Evolutionary conservation across 2,888 invertebrate genomes (phyloP).

Genomic region (Nipponacmea schrenckii): DNA sequence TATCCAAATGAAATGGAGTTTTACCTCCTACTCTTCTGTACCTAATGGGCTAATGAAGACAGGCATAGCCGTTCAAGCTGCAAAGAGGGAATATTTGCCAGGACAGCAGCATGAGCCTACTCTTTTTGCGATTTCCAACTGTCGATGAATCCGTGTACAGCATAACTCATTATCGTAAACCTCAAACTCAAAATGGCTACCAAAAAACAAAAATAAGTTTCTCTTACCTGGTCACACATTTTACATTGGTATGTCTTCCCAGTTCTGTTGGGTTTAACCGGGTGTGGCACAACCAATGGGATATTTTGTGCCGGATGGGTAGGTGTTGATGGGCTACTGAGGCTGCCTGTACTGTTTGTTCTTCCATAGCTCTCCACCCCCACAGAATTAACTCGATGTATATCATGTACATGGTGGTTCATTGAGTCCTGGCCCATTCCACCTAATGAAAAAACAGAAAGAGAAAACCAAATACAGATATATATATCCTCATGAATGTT

Average conservation of each 20-base stretch:
- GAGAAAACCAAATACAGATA: conserved; percentile 6
- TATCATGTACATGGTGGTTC: conserved; percentile 41
- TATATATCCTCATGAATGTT: not conserved
- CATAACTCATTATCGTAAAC: too few relatives aligned
- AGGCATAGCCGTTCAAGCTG: too few relatives aligned
- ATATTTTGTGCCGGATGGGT: conserved; percentile 46
- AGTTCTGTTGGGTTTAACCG: conserved; percentile 54
- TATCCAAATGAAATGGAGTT: not conserved
- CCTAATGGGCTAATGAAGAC: too few relatives aligned
- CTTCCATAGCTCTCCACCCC: conserved; percentile 54
- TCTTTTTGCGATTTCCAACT: too few relatives aligned
- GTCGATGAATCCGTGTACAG: too few relatives aligned
- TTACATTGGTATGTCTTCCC: conserved; percentile 61
- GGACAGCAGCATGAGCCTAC: too few relatives aligned
- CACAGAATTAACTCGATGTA: conserved; percentile 50
- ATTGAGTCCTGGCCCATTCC: conserved; percentile 28
- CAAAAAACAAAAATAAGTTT: not conserved
- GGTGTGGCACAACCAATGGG: conserved; percentile 60
- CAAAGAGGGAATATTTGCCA: too few relatives aligned
- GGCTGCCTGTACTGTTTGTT: conserved; percentile 51
- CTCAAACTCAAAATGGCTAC: too few relatives aligned
- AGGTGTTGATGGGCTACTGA: conserved; percentile 55
- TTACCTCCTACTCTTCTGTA: not conserved
- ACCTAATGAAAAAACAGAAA: conserved; percentile 11
- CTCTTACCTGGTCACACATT: conserved; percentile 61